Conservation (phyloP, 2,888 invertebrate species). For the Stenotaenia linearis region DNA sequence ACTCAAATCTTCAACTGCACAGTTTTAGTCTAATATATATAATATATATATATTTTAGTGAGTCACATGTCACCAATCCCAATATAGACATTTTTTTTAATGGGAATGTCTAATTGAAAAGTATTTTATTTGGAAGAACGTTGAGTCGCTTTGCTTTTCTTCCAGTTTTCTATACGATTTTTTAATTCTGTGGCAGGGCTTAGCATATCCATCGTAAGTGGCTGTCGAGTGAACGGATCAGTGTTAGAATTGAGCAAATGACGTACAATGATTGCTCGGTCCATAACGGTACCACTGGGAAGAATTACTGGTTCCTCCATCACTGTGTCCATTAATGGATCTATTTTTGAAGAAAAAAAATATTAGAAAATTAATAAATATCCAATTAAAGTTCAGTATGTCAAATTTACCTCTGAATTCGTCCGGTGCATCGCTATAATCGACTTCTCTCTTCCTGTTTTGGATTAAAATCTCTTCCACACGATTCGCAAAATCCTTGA, state of each 20-base stretch:
- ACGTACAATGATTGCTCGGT: conserved; percentile 83
- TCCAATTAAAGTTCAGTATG: neutral
- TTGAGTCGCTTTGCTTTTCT: conserved; percentile 62
- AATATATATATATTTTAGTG: neutral
- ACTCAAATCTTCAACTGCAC: neutral
- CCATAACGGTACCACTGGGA: conserved; percentile 83
- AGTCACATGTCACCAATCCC: neutral
- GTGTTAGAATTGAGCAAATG: conserved; percentile 93
- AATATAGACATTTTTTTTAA: neutral
- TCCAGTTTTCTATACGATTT: conserved; percentile 80
- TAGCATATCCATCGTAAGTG: conserved; percentile 88
- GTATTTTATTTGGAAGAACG: neutral
- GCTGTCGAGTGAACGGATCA: conserved; percentile 96
- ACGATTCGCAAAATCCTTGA: conserved; percentile 66
- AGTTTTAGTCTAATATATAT: neutral
- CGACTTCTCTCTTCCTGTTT: conserved; percentile 82
- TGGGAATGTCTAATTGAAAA: neutral
- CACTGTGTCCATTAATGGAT: conserved; percentile 94
- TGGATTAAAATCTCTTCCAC: conserved; percentile 64
- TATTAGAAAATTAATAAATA: neutral
- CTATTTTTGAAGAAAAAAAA: conserved; percentile 48
- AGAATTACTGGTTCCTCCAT: conserved; percentile 93
- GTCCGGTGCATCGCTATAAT: conserved; percentile 91
- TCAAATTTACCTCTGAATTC: conserved; percentile 70
- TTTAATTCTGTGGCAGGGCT: conserved; percentile 80